A percentile compares a stretch with the other conserved stretches of the same genome.
Evolutionary conservation across 2,888 invertebrate species (phyloP).

Genomic region (Cantharis flavilabris): DNA sequence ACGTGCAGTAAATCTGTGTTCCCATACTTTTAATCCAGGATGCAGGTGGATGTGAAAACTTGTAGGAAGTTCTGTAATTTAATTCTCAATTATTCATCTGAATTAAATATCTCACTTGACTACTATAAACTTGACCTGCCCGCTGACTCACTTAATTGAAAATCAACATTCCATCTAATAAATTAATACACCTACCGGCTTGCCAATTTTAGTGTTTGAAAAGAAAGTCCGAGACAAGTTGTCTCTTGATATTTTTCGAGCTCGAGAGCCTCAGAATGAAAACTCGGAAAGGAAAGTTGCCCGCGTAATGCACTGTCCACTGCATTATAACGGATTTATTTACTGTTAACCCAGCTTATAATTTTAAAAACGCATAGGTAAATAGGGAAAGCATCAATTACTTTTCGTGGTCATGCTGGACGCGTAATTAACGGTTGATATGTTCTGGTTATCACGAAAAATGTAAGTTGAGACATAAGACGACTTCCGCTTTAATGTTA

Average conservation of each 20-base stretch:
- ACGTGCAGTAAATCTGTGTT: not conserved
- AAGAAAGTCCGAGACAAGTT: constrained; percentile 13
- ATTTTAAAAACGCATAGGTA: not conserved
- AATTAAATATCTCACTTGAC: not conserved
- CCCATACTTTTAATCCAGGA: not conserved
- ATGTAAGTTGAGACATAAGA: not conserved
- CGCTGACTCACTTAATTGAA: not conserved
- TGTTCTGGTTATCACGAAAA: constrained; percentile 13
- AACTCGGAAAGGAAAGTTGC: constrained; percentile 7
- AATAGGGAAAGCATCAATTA: not conserved
- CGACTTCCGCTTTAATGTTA: not conserved
- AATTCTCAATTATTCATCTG: constrained; percentile 3
- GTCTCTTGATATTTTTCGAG: not conserved
- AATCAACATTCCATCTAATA: not conserved
- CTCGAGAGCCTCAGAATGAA: not conserved
- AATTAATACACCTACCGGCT: not conserved
- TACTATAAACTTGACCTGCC: not conserved
- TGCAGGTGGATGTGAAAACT: constrained; percentile 5
- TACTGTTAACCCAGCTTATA: not conserved
- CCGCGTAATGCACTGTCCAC: not conserved
- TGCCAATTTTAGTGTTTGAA: not conserved
- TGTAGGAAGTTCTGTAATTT: constrained; percentile 2
- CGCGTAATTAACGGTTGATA: constrained; percentile 11
- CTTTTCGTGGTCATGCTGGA: not conserved
- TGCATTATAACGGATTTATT: not conserved